phyloP scores from a whole-genome alignment of 2,888 invertebrate species.

The Diachrysia chrysitis region DNA sequence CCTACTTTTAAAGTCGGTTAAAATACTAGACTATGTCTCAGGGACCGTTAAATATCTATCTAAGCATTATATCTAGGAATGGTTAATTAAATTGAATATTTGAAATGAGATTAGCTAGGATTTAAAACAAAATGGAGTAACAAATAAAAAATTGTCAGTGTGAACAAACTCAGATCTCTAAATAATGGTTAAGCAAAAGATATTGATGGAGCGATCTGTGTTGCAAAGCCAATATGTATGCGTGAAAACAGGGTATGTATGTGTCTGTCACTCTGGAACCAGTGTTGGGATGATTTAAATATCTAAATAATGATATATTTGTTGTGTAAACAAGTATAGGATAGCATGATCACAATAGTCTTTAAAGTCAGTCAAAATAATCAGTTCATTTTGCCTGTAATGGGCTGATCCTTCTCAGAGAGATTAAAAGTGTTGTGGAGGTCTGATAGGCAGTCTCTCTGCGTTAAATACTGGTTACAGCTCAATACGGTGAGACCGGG shows the following conservation, averaged over 20 bases:
- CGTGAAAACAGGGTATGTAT: constrained; percentile 65
- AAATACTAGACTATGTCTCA: background rate
- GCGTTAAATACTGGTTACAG: no score
- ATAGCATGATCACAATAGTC: no score
- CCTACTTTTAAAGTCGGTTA: background rate
- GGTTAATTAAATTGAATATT: background rate
- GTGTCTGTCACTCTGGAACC: constrained; percentile 58
- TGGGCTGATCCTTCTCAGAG: no score
- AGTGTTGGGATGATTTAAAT: constrained; percentile 5
- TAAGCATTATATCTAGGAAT: background rate
- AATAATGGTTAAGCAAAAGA: constrained; percentile 17
- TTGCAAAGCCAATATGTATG: constrained; percentile 80
- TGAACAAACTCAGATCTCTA: constrained; percentile 10
- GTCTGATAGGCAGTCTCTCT: no score
- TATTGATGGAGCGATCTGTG: constrained; percentile 31
- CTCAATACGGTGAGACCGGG: no score
- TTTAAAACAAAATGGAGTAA: background rate
- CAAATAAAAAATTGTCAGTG: background rate
- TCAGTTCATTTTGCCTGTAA: no score
- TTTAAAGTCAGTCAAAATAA: no score
- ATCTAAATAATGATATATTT: background rate
- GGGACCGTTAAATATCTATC: background rate
- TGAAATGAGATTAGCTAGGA: background rate
- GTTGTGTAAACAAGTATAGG: no score
- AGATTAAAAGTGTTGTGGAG: no score